Base-by-base conservation (phyloP, 2,797 vertebrate genomes). In the Tolypeutes matacus region DNA sequence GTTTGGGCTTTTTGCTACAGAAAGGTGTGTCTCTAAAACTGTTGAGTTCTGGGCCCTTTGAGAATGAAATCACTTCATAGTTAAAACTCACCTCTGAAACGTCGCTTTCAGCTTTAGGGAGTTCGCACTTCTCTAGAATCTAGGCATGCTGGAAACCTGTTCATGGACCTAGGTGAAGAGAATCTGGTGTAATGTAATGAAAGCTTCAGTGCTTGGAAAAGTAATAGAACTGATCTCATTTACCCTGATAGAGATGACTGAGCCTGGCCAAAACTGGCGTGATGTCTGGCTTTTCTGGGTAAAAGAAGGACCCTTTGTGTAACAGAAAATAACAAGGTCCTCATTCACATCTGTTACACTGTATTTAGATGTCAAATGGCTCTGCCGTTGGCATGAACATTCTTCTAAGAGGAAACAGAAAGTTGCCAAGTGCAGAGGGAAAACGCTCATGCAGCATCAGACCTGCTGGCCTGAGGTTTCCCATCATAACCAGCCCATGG, bases 281-380 rank as follows among this genome's bases (percentile, higher is more conserved):
- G 36, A 62, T 80, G 89, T 93, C 86, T 97, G 91, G 69, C 80
- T 95, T 82, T 64, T 60, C 77, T 75, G 80, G 18, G 64, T 34
- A 31, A 91, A 87, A 97, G 89, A 96, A 96, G 97, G 92, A 84
- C 85, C 86, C 76, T 97, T 97, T 95, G 95, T 97, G 75, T 46
- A 95, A 75, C 42, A 73, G 81, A 94, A 96, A 89, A 92, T 81
- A 96, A 89, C 89, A 73, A 6, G 39, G 77, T 67, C 94, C 72
- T 69, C 77, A 34, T 46, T 84, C 96, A 96, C 96, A 96, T 95
- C 96, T 97, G 96, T 80, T 87, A 29, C 17, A 2, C 96, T 96
- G 92, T 97, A 96, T 97, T 97, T 97, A 95, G 95, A 94, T 92
- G 81, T 93, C 95, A 76, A 97, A 93, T 95, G 84, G 89, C 95